phyloP scores from a whole-genome alignment of 35 echinoderm and acorn worm genomes.

The Chiridota heheva region DNA sequence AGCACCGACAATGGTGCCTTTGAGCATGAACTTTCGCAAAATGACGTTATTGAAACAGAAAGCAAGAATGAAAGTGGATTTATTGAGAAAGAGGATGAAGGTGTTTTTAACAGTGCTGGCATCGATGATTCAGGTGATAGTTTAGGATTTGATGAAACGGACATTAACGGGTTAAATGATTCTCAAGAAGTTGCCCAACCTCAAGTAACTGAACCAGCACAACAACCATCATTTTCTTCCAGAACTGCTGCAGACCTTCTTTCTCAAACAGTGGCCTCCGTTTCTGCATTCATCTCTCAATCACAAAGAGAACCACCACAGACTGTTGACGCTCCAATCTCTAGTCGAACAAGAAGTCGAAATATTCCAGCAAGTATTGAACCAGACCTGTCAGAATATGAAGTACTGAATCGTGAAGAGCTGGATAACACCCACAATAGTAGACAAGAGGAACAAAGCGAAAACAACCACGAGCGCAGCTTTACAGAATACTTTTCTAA shows the following conservation, averaged over 20 bases:
- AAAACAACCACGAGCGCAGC: conserved; percentile 47
- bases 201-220: background rate
- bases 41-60: too few species aligned
- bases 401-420: conserved; percentile 80
- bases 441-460: conserved; percentile 40
- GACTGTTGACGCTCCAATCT: background rate
- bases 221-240: conserved; percentile 17
- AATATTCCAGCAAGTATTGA: conserved; percentile 48
- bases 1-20: too few species aligned
- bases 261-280: conserved; percentile 74
- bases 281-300: conserved; percentile 42
- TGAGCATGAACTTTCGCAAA: too few species aligned
- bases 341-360: background rate
- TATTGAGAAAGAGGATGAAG: too few species aligned
- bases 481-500: conserved; percentile 49
- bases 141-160: too few species aligned
- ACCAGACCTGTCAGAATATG: conserved; percentile 76
- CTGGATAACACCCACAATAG: conserved; percentile 58
- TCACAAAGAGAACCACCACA: background rate
- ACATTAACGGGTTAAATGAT: too few species aligned
- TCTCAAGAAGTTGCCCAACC: too few species aligned
- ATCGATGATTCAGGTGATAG: too few species aligned
- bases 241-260: conserved; percentile 69
- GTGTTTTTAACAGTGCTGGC: too few species aligned
- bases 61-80: too few species aligned